Conservation (phyloP, 2,797 vertebrate species). For the Leuciscus waleckii region DNA sequence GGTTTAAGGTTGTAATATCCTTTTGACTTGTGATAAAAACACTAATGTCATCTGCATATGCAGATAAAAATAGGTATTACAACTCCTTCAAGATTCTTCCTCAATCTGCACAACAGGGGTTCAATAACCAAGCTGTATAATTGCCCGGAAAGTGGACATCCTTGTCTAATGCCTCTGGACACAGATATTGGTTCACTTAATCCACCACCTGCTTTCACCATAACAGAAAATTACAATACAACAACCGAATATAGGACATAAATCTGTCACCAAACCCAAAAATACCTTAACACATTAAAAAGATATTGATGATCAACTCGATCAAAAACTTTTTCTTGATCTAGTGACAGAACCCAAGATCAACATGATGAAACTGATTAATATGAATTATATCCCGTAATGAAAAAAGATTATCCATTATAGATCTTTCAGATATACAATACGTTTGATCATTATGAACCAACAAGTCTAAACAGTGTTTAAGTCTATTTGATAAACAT, state of each 20-base stretch:
- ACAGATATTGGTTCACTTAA: too few relatives aligned
- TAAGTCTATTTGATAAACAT: not conserved
- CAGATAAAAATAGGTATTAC: not conserved
- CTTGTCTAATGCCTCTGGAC: not conserved
- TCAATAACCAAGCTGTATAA: not conserved
- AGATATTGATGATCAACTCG: not conserved
- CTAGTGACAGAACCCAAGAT: not conserved
- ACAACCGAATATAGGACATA: not conserved
- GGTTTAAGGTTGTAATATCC: not conserved
- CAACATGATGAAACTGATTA: not conserved
- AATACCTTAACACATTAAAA: not conserved
- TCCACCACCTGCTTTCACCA: not conserved
- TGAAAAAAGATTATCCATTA: not conserved
- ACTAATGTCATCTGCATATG: not conserved
- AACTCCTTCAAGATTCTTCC: not conserved
- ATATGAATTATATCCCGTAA: not conserved
- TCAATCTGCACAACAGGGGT: not conserved
- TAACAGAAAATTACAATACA: not conserved
- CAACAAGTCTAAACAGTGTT: not conserved
- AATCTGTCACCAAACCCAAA: not conserved
- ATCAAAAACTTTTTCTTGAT: not conserved
- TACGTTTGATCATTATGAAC: not conserved
- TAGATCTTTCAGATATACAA: not conserved
- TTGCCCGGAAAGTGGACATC: not conserved
- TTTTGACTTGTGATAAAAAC: not conserved